These are phyloP conservation scores for Diceros bicornis DNA, from an alignment of 2,797 vertebrate species.

Conservation along the genomic window DNA sequence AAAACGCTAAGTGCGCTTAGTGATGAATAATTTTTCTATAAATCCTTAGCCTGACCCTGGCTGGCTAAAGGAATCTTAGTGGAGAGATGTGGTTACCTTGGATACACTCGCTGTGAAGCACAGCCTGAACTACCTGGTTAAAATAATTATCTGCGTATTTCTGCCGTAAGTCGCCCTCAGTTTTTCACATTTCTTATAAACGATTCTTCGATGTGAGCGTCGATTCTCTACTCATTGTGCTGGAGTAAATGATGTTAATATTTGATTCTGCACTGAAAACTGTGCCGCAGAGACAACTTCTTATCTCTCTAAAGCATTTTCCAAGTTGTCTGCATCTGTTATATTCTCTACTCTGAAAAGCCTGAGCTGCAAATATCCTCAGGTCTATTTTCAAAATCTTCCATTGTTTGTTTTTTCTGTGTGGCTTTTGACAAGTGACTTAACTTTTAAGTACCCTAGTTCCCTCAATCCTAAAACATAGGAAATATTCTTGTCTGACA, in stretches of 20 bases:
- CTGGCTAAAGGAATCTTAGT: neutral
- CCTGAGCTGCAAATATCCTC: neutral
- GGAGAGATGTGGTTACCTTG: neutral
- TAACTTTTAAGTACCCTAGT: conserved; percentile 24
- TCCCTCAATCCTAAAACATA: conserved; percentile 60
- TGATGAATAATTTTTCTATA: neutral
- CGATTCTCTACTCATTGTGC: neutral
- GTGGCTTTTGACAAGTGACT: conserved; percentile 63
- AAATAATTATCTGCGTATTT: neutral
- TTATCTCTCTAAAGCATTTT: neutral
- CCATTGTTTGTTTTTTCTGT: neutral
- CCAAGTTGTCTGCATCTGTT: neutral
- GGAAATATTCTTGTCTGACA: conserved; percentile 68
- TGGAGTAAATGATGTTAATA: neutral
- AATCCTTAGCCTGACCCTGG: neutral
- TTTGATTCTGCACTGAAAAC: neutral
- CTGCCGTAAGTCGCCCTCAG: rapidly evolving
- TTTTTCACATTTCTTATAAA: neutral
- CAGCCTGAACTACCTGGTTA: neutral
- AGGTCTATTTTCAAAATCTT: conserved; percentile 20
- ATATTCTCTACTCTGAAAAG: neutral
- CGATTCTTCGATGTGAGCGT: neutral
- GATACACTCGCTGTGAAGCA: neutral
- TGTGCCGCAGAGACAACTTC: too few relatives aligned
- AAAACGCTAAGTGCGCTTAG: neutral